Conservation (phyloP, 1,140 invertebrate genomes). For the Popillia japonica region DNA sequence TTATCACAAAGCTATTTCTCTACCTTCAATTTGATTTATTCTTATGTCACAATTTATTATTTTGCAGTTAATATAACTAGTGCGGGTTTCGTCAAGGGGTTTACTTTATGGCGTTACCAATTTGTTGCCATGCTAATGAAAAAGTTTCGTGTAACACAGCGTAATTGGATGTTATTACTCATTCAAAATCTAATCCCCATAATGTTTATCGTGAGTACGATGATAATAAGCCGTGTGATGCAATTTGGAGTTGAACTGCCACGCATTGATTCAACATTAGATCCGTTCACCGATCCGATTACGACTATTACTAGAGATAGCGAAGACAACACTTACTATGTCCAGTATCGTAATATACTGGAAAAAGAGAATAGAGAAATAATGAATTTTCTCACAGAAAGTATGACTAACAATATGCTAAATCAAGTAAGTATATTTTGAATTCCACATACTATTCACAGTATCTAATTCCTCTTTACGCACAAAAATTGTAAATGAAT, state of each 20-base stretch:
- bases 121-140: conserved; percentile 72
- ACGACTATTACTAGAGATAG: conserved; percentile 52
- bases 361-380: conserved; percentile 5
- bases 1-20: too few species aligned
- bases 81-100: conserved; percentile 53
- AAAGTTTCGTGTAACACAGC: conserved; percentile 64
- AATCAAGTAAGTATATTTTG: not conserved
- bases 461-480: too few species aligned
- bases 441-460: too few species aligned
- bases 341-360: not conserved
- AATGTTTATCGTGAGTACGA: conserved; percentile 68
- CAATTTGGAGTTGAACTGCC: conserved; percentile 61
- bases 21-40: not conserved
- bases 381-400: not conserved
- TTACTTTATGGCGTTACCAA: conserved; percentile 65
- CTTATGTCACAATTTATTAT: not conserved
- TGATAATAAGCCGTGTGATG: conserved; percentile 54
- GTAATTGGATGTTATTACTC: conserved; percentile 65
- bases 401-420: conserved; percentile 5
- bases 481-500: too few species aligned
- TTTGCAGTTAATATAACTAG: conserved; percentile 19
- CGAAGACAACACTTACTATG: not conserved
- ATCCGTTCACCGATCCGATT: conserved; percentile 53
- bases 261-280: conserved; percentile 55
- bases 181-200: conserved; percentile 69